These are phyloP conservation scores for Chalcosyrphus nemorum DNA, from an alignment of 2,888 invertebrate genomes.

Conservation along the genomic window DNA sequence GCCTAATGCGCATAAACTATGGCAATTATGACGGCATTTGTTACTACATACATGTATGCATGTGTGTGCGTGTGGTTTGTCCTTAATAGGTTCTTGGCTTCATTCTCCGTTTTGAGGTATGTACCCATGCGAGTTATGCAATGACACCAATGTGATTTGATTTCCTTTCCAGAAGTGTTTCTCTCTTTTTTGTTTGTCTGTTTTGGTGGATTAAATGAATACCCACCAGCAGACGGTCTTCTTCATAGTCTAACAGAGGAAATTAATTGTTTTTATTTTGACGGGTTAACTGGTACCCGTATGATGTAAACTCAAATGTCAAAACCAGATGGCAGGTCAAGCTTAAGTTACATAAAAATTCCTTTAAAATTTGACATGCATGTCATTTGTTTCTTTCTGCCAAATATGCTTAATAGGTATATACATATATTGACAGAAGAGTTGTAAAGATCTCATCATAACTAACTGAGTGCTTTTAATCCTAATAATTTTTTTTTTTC, in stretches of 20 bases:
- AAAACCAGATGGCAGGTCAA: too few relatives aligned
- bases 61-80: slow-evolving; percentile 33
- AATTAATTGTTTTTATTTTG: background rate
- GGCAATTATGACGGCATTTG: slow-evolving; percentile 70
- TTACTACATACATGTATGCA: slow-evolving; percentile 8
- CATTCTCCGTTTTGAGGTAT: slow-evolving; percentile 60
- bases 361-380: too few relatives aligned
- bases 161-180: slow-evolving; percentile 57
- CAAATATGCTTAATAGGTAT: too few relatives aligned
- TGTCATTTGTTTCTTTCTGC: too few relatives aligned
- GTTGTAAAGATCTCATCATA: too few relatives aligned
- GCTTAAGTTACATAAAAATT: too few relatives aligned
- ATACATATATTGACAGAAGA: too few relatives aligned
- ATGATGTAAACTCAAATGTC: too few relatives aligned
- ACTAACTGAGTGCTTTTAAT: too few relatives aligned
- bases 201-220: background rate
- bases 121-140: slow-evolving; percentile 41
- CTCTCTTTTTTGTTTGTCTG: background rate
- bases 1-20: slow-evolving; percentile 50
- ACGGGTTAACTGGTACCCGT: too few relatives aligned
- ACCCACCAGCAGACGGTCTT: background rate
- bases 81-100: slow-evolving; percentile 72
- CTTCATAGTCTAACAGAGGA: background rate
- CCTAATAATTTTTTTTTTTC: too few relatives aligned
- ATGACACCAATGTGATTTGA: slow-evolving; percentile 25